phyloP scores from a whole-genome alignment of 2,797 vertebrate genomes.

The Morelia viridis region DNA sequence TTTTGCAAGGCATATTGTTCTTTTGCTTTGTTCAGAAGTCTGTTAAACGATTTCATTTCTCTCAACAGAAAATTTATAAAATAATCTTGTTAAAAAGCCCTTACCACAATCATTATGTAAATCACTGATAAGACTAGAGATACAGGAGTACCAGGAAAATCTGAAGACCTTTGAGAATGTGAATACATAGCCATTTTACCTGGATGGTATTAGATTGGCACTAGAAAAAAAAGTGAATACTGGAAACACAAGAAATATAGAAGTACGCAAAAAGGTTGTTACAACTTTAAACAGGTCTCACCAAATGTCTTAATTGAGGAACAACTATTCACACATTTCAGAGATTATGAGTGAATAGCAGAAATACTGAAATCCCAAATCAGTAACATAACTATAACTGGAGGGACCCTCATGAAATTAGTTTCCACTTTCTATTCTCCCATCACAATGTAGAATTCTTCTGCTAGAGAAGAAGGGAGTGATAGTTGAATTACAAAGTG shows the following conservation, averaged over 20 bases:
- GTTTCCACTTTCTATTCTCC: neutral
- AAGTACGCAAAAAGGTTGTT: slow-evolving; percentile 61
- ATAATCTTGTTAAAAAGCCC: slow-evolving; percentile 59
- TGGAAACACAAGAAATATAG: slow-evolving; percentile 54
- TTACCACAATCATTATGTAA: slow-evolving; percentile 53
- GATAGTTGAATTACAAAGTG: neutral
- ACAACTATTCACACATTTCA: slow-evolving; percentile 56
- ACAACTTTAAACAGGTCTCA: slow-evolving; percentile 67
- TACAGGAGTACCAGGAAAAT: slow-evolving; percentile 55
- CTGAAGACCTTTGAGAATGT: slow-evolving; percentile 54
- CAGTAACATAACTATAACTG: neutral
- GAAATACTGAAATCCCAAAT: slow-evolving; percentile 57
- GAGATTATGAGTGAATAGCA: slow-evolving; percentile 54
- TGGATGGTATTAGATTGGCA: slow-evolving; percentile 28
- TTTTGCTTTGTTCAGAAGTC: slow-evolving; percentile 64
- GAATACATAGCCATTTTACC: slow-evolving; percentile 56
- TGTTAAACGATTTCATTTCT: slow-evolving; percentile 70
- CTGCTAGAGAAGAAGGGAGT: neutral
- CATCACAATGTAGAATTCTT: neutral
- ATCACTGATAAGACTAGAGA: slow-evolving; percentile 50
- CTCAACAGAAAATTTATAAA: slow-evolving; percentile 65
- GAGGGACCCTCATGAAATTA: neutral
- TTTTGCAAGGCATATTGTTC: slow-evolving; percentile 66
- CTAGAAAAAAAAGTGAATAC: slow-evolving; percentile 50
- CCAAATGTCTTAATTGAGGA: slow-evolving; percentile 65